phyloP scores from a whole-genome alignment of 2,113 vertebrate species.

The Boulengeromyrus knoepffleri region DNA sequence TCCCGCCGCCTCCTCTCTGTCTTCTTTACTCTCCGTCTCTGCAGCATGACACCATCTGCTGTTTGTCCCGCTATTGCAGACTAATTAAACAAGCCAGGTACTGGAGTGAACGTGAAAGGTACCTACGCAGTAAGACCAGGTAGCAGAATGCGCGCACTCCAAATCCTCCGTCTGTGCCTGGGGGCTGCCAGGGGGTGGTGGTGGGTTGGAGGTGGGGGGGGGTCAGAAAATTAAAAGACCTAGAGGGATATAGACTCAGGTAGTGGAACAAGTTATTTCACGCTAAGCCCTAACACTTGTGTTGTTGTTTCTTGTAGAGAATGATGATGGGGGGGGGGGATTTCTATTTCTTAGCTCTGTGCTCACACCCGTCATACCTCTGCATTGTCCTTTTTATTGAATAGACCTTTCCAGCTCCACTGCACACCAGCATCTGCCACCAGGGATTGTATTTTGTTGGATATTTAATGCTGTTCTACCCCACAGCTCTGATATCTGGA shows the following conservation, averaged over 20 bases:
- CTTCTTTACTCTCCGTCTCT: neutral
- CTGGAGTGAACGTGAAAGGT: conserved; percentile 51
- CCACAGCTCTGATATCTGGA: conserved; percentile 1
- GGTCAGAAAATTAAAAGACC: conserved; percentile 6
- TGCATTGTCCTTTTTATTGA: neutral
- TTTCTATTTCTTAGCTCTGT: neutral
- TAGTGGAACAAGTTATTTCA: conserved; percentile 13
- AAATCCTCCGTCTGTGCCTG: neutral
- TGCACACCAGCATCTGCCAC: neutral
- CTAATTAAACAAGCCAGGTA: conserved; percentile 52
- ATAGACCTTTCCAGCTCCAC: neutral
- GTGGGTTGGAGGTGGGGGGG: neutral
- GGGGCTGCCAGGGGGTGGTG: neutral
- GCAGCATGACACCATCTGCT: conserved; percentile 33
- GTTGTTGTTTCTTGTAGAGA: conserved; percentile 11
- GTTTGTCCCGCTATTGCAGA: conserved; percentile 45
- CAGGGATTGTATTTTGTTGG: neutral
- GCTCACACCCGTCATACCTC: neutral
- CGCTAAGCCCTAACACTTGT: neutral
- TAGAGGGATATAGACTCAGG: neutral
- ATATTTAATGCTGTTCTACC: neutral
- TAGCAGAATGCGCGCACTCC: conserved; percentile 32
- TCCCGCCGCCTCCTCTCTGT: neutral
- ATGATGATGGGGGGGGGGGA: neutral
- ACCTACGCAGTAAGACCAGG: conserved; percentile 43